These are phyloP conservation scores for Nomada lathburiana DNA, from an alignment of 2,888 invertebrate species.

Conservation along the genomic window DNA sequence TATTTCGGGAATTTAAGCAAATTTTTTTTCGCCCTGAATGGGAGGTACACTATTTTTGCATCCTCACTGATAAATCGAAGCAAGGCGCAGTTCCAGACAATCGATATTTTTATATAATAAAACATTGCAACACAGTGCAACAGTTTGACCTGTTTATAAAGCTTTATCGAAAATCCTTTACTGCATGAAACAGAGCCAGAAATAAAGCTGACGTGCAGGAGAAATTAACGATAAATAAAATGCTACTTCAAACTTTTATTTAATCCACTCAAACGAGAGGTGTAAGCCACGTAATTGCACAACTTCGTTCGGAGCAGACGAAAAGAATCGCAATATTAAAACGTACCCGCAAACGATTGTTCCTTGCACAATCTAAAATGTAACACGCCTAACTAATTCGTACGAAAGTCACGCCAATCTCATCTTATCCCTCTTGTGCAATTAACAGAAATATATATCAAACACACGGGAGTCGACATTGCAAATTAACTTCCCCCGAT, in stretches of 20 bases:
- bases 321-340: not conserved
- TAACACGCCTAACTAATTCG: too few relatives aligned
- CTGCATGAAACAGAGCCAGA: slow-evolving; percentile 5
- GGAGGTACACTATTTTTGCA: not conserved
- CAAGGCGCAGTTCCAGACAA: not conserved
- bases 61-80: not conserved
- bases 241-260: slow-evolving; percentile 6
- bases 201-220: slow-evolving; percentile 15
- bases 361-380: too few relatives aligned
- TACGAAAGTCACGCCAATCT: too few relatives aligned
- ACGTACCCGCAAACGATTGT: too few relatives aligned
- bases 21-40: not conserved
- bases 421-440: too few relatives aligned
- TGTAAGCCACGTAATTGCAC: not conserved
- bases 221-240: slow-evolving; percentile 22
- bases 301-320: not conserved
- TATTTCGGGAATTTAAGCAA: too few relatives aligned
- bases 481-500: not conserved
- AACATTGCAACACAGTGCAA: slow-evolving; percentile 12
- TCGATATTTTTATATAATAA: slow-evolving; percentile 20
- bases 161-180: slow-evolving; percentile 21
- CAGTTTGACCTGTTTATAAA: slow-evolving; percentile 2
- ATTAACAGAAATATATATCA: too few relatives aligned
- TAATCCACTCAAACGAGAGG: not conserved
- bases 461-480: too few relatives aligned